Percentiles rank a stretch among this genome's conserved stretches.
Conservation (phyloP, 2,888 invertebrate species). For the Rambutsinella grinnellia region DNA sequence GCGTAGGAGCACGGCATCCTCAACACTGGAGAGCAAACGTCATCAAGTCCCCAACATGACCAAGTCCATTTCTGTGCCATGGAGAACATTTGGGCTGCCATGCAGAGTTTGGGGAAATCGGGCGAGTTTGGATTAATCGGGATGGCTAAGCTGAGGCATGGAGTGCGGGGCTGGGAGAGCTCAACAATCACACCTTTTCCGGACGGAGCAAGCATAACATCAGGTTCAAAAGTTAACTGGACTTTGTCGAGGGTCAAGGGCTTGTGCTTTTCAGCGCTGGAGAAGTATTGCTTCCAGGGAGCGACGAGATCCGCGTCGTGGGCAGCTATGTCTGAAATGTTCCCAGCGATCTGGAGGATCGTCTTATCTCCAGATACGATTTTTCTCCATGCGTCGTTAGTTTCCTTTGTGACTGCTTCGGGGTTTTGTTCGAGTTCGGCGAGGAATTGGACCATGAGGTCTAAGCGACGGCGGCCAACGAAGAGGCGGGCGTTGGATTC, state of each 20-base stretch:
- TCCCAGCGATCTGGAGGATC: constrained; percentile 60
- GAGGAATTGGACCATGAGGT: constrained; percentile 62
- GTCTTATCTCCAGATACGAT: constrained; percentile 57
- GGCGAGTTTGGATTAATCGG: constrained; percentile 60
- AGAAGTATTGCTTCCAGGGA: constrained; percentile 63
- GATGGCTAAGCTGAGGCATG: constrained; percentile 63
- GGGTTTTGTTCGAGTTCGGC: constrained; percentile 49
- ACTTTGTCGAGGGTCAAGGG: constrained; percentile 38
- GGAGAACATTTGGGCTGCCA: constrained; percentile 63
- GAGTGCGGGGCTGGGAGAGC: constrained; percentile 50
- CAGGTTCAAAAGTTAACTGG: constrained; percentile 57
- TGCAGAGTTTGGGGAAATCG: constrained; percentile 64
- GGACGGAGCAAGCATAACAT: constrained; percentile 55
- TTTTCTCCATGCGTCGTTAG: constrained; percentile 59
- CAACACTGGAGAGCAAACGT: constrained; percentile 58
- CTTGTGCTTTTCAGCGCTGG: constrained; percentile 34
- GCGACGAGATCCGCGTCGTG: constrained; percentile 41
- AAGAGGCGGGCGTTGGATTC: constrained; percentile 65
- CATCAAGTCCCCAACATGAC: constrained; percentile 63
- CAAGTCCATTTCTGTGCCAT: constrained; percentile 66
- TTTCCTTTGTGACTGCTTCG: constrained; percentile 27
- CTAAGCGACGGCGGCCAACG: constrained; percentile 63
- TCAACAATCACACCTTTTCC: constrained; percentile 54
- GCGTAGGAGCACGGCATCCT: constrained; percentile 66
- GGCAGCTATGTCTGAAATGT: constrained; percentile 50